Evolutionary conservation across 2,888 invertebrate species (phyloP).

Genomic region (Lamproptera curius): DNA sequence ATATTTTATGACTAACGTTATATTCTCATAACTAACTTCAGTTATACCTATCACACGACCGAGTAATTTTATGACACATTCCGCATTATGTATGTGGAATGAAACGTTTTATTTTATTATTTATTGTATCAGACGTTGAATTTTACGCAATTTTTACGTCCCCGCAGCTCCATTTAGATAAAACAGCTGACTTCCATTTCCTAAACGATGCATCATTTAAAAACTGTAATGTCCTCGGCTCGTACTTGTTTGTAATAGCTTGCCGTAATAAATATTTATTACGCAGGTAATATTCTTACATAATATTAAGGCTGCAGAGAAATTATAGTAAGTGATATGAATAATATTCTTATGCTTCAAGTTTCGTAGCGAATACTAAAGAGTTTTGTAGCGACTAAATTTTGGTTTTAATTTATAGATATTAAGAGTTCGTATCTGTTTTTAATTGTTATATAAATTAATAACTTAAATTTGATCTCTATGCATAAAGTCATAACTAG

Average conservation of each 20-base stretch:
- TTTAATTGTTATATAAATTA: too few relatives aligned
- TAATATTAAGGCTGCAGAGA: too few relatives aligned
- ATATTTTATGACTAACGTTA: not conserved
- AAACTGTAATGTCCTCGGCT: constrained; percentile 31
- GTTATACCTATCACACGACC: not conserved
- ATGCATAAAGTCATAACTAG: too few relatives aligned
- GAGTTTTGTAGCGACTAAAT: too few relatives aligned
- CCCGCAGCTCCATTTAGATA: constrained; percentile 63
- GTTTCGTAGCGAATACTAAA: too few relatives aligned
- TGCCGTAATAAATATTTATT: constrained; percentile 4
- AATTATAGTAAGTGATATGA: too few relatives aligned
- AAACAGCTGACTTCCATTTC: constrained; percentile 61
- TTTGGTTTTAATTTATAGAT: too few relatives aligned
- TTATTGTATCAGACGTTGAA: constrained; percentile 55
- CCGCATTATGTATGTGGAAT: constrained; percentile 31
- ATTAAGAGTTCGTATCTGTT: too few relatives aligned
- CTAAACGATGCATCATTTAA: constrained; percentile 43
- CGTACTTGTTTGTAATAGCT: constrained; percentile 7
- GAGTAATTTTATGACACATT: constrained; percentile 25
- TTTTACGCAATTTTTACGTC: constrained; percentile 65
- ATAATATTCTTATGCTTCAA: too few relatives aligned
- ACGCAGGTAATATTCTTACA: too few relatives aligned
- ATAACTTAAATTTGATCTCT: too few relatives aligned
- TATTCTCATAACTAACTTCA: not conserved
- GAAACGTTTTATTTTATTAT: constrained; percentile 56